phyloP scores from a whole-genome alignment of 2,888 invertebrate genomes.

The Tetanocera ferruginea region DNA sequence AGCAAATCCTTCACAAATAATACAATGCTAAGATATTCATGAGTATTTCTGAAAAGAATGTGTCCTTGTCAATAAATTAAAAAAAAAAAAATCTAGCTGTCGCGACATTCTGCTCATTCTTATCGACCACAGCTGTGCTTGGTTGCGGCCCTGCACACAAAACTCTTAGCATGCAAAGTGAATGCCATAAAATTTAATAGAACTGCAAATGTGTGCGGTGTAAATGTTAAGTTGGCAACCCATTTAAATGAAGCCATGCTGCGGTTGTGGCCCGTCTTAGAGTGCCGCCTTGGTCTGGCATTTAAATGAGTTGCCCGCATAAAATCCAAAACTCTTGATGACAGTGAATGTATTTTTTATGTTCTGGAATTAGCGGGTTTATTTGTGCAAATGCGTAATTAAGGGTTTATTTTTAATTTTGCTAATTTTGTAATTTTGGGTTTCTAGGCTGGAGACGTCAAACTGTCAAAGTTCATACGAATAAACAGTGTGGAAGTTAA shows the following conservation, averaged over 20 bases:
- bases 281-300: neutral
- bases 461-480: neutral
- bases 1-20: no score
- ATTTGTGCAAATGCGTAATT: neutral
- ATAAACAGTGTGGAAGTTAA: no score
- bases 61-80: no score
- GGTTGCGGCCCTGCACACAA: neutral
- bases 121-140: no score
- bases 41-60: no score
- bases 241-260: conserved; percentile 6
- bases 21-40: no score
- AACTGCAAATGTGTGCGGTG: conserved; percentile 35
- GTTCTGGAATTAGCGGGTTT: neutral
- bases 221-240: conserved; percentile 10
- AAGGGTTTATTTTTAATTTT: neutral
- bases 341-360: neutral
- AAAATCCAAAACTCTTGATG: no score
- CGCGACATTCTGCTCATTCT: no score
- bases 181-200: conserved; percentile 40
- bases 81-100: no score
- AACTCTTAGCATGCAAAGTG: conserved; percentile 36
- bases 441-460: neutral
- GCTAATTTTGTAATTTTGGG: neutral
- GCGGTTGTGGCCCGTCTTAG: neutral
- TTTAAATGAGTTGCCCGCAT: neutral